Percentiles rank a stretch among this genome's conserved stretches.
Evolutionary conservation across 2,113 vertebrate genomes (phyloP).

Genomic region (Silurus glanis): DNA sequence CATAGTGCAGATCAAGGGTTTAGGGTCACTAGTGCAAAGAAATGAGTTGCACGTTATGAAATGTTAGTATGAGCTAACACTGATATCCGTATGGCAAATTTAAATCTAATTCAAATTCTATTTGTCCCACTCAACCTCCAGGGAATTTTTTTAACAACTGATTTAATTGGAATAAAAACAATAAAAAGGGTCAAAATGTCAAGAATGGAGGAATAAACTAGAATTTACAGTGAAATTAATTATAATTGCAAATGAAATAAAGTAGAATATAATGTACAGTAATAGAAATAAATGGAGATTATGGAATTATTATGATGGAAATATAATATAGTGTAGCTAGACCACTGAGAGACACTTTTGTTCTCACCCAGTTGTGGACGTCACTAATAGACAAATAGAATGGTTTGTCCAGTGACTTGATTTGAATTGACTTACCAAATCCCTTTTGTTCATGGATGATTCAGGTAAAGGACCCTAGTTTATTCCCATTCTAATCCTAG

Average conservation of each 20-base stretch:
- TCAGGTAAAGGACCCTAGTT: neutral
- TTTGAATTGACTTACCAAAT: constrained; percentile 4
- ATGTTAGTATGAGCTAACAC: neutral
- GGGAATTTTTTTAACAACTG: no score
- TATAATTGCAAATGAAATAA: no score
- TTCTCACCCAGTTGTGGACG: constrained; percentile 53
- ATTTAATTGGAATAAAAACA: no score
- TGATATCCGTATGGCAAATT: neutral
- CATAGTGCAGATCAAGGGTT: neutral
- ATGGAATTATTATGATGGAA: no score
- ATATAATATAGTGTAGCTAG: neutral
- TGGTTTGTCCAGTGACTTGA: neutral
- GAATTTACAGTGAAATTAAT: no score
- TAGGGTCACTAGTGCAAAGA: neutral
- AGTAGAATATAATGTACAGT: no score
- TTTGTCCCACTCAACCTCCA: no score
- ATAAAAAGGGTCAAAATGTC: no score
- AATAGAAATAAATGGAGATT: no score
- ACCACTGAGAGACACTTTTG: constrained; percentile 59
- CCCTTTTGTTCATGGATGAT: neutral
- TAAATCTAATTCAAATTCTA: no score
- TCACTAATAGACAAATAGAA: constrained; percentile 58
- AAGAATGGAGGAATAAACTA: no score
- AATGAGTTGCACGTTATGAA: neutral
- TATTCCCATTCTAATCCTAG: neutral